Percentiles rank a stretch among this genome's conserved stretches.
These are phyloP conservation scores for Protobothrops flavoviridis DNA, from an alignment of 2,113 vertebrate genomes.

Conservation along the genomic window DNA sequence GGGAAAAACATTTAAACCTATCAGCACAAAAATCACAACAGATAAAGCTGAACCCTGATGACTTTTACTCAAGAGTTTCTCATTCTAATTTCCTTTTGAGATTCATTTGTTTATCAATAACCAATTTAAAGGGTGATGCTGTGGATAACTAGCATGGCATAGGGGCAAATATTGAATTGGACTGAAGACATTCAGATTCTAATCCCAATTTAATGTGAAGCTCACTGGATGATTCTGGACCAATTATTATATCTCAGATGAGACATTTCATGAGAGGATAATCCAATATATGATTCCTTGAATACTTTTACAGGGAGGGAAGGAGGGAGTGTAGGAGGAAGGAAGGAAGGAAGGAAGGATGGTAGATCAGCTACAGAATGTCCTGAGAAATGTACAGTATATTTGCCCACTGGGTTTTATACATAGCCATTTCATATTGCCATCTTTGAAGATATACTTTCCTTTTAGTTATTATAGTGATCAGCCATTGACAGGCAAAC, in stretches of 20 bases:
- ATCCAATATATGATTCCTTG: not conserved
- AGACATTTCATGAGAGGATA: not conserved
- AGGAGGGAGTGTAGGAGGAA: no score
- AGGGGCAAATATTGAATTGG: not conserved
- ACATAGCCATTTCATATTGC: not conserved
- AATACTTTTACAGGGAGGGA: not conserved
- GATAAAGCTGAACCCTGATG: not conserved
- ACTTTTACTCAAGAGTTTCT: not conserved
- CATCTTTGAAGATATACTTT: not conserved
- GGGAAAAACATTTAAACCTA: not conserved
- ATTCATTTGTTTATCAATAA: not conserved
- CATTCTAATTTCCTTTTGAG: not conserved
- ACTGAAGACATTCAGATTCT: not conserved
- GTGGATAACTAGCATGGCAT: not conserved
- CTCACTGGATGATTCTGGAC: not conserved
- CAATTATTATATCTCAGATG: not conserved
- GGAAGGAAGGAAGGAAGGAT: not conserved
- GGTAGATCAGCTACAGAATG: not conserved
- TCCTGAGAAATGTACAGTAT: not conserved
- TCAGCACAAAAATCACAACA: not conserved
- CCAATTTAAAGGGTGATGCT: not conserved
- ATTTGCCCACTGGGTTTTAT: not conserved
- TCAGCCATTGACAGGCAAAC: not conserved
- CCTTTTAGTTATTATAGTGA: not conserved
- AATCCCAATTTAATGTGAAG: not conserved